phyloP scores from a whole-genome alignment of 2,888 invertebrate species.

The Nemotelus pantherinus region DNA sequence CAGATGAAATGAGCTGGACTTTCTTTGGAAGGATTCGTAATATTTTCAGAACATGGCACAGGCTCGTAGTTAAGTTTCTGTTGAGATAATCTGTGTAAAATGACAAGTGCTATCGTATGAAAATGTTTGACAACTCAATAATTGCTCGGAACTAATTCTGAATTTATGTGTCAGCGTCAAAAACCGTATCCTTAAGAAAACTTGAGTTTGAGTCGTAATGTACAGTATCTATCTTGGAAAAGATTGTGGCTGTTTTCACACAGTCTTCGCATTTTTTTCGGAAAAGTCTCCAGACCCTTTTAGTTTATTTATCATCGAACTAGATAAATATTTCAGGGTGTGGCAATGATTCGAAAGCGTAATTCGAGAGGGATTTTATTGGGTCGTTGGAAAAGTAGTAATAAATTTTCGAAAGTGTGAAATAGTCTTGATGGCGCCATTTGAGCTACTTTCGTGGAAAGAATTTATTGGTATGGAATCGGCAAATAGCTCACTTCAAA shows the following conservation, averaged over 20 bases:
- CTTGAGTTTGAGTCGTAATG: background rate
- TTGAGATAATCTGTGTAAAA: background rate
- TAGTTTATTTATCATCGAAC: background rate
- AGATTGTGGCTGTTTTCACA: slow-evolving; percentile 14
- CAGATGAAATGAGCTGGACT: slow-evolving; percentile 5
- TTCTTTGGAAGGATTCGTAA: slow-evolving; percentile 6
- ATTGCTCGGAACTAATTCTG: too few species aligned
- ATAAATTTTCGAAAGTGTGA: slow-evolving; percentile 40
- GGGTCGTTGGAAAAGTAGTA: slow-evolving; percentile 26
- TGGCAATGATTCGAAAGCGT: slow-evolving; percentile 46
- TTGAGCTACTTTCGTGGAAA: slow-evolving; percentile 3
- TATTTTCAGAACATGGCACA: background rate
- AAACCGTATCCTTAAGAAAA: slow-evolving; percentile 10
- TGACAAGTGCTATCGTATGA: background rate
- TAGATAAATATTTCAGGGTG: slow-evolving; percentile 38
- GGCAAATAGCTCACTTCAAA: slow-evolving; percentile 15
- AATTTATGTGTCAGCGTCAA: too few species aligned
- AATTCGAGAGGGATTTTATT: slow-evolving; percentile 47
- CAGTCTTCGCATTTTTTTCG: slow-evolving; percentile 15
- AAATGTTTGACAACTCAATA: too few species aligned
- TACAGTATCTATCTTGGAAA: too few species aligned
- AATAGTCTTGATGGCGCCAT: slow-evolving; percentile 38
- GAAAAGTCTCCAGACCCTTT: slow-evolving; percentile 10
- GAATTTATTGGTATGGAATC: slow-evolving; percentile 39
- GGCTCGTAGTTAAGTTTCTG: background rate